Conservation (phyloP, 2,888 invertebrate species). For the Muschampia plurimacula region DNA sequence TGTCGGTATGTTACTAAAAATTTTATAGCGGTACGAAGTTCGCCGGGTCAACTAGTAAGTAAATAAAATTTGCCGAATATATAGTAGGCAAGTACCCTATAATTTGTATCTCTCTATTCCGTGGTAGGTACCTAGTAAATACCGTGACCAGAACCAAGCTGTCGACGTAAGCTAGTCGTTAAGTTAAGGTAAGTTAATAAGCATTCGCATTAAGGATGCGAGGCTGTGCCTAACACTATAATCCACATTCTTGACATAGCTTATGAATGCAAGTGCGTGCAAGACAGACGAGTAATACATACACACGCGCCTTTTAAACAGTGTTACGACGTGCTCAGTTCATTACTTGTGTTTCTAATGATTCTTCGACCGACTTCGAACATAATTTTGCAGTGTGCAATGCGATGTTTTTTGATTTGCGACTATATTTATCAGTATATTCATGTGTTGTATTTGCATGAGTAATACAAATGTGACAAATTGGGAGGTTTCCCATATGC, state of each 20-base stretch:
- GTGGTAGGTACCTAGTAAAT: too few relatives aligned
- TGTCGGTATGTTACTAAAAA: too few relatives aligned
- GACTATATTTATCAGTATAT: background rate
- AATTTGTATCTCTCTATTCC: too few relatives aligned
- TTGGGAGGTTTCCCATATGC: too few relatives aligned
- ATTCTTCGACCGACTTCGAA: constrained; percentile 8
- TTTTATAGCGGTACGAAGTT: too few relatives aligned
- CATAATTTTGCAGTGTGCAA: constrained; percentile 12
- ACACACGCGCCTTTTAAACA: constrained; percentile 24
- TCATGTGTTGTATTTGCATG: background rate
- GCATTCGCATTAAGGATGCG: constrained; percentile 28
- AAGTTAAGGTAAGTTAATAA: background rate
- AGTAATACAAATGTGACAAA: too few relatives aligned
- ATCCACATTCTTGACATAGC: constrained; percentile 44
- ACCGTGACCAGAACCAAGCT: background rate
- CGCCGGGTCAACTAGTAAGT: too few relatives aligned
- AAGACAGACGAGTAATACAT: constrained; percentile 37
- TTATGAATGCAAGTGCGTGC: constrained; percentile 44
- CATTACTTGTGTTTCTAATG: constrained; percentile 31
- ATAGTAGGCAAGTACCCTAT: too few relatives aligned
- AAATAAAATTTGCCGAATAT: too few relatives aligned
- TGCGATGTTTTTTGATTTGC: background rate
- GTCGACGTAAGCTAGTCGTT: background rate
- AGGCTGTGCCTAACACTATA: constrained; percentile 26
- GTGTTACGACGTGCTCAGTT: constrained; percentile 29